Base-by-base conservation (phyloP, 2,113 vertebrate genomes). In the Plestiodon gilberti region DNA sequence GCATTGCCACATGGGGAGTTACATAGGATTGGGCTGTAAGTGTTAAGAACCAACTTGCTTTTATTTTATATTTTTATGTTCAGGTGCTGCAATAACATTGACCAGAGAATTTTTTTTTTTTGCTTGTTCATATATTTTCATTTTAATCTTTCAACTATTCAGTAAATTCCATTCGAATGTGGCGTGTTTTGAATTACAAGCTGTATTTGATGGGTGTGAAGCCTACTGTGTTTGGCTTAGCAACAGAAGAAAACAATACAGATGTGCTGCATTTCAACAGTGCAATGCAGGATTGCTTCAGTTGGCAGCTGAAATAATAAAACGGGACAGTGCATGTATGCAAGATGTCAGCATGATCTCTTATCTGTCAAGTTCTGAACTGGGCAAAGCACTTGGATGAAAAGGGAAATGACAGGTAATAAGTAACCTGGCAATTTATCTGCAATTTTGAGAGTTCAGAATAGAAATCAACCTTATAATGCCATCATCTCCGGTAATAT, bases 381-480 rank as follows among this genome's bases (percentile, higher is more conserved):
- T 76, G 77, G 57, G 35, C 73, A 93, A 70, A 93, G 71, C 35
- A 78, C 78, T 87, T 87, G 61, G 76, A 83, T 93, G 85, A 93
- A 93, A 92, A 48, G 40, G 43, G 88, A 94, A 91, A 77, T 62
- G 82, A 88, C 91, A 78, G 90, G 10, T 92, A 92, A 90, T 86
- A 78, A 89, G 61, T 84, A 86, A 22, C 59, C 86, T 90, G 88
- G 91, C 85, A 95, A 89, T 93, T 94, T 87, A 88, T 78, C 76
- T 84, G 71, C 91, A 84, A 92, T 91, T 92, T 90, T 90, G 75
- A 82, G 81, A 94, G 79, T 25, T 78, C 79, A 89, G 90, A 89
- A 86, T 69, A 94, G 91, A 81, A 93, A 82, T 62, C 84, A 87
- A 59, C 75, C 87, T 93, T 85, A 89, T 94, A 91, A 93, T 90